phyloP scores from a whole-genome alignment of 2,888 invertebrate species.

The Pharmacophagus antenor region DNA sequence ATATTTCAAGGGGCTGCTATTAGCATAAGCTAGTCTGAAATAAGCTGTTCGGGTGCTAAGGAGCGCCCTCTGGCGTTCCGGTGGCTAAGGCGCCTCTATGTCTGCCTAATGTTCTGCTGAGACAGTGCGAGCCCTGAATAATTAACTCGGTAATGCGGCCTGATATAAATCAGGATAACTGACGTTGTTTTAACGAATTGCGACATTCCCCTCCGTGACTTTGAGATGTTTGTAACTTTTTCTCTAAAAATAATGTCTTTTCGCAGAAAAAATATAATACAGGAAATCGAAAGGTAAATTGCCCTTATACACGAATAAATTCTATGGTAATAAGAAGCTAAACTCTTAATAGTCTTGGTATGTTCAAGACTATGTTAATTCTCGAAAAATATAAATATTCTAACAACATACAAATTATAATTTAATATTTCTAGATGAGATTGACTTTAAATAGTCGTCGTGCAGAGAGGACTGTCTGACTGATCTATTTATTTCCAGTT shows the following conservation, averaged over 20 bases:
- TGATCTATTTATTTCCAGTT: too few relatives aligned
- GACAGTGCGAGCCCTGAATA: conserved; percentile 21
- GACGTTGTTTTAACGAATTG: conserved; percentile 1
- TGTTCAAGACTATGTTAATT: too few relatives aligned
- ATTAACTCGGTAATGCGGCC: conserved; percentile 20
- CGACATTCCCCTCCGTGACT: conserved; percentile 1
- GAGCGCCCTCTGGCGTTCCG: background rate
- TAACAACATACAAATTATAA: too few relatives aligned
- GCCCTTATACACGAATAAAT: too few relatives aligned
- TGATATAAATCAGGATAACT: conserved; percentile 3
- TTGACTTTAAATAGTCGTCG: too few relatives aligned
- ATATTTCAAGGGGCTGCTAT: conserved; percentile 16
- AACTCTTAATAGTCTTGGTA: too few relatives aligned
- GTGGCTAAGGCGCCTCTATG: conserved; percentile 17
- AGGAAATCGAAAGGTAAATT: background rate
- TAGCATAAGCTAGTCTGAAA: conserved; percentile 26
- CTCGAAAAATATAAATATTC: too few relatives aligned
- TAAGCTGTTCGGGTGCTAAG: conserved; percentile 15
- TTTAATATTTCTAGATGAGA: too few relatives aligned
- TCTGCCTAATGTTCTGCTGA: conserved; percentile 19
- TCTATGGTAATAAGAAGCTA: too few relatives aligned
- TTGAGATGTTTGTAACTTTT: background rate
- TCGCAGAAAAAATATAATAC: background rate
- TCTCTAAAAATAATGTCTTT: background rate
- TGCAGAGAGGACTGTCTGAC: too few relatives aligned